Conservation (phyloP, 23 tunicate species). For the Diplosoma virens region DNA sequence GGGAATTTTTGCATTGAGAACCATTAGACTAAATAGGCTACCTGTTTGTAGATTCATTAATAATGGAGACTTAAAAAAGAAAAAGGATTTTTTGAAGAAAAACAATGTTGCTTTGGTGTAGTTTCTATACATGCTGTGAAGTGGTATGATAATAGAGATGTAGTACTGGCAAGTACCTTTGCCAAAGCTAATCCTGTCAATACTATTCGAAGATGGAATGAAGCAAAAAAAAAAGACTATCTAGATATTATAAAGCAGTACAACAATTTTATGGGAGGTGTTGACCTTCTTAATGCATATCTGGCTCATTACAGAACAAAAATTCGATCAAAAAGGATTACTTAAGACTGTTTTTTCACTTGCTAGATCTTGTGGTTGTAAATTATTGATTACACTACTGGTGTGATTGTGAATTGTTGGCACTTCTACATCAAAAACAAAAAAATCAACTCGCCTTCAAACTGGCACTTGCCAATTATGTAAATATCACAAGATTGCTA, state of each 20-base stretch:
- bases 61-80: not conserved
- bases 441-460: no score
- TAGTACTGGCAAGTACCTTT: not conserved
- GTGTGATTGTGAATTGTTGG: no score
- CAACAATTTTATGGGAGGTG: not conserved
- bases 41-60: not conserved
- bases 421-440: no score
- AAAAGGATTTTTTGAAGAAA: not conserved
- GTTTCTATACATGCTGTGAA: not conserved
- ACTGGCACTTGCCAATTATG: no score
- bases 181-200: not conserved
- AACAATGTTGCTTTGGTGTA: not conserved
- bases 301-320: not conserved
- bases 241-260: not conserved
- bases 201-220: not conserved
- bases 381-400: no score
- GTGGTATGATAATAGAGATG: not conserved
- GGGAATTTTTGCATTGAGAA: not conserved
- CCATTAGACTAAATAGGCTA: not conserved
- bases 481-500: no score
- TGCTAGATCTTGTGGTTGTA: no score
- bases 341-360: not conserved
- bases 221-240: not conserved
- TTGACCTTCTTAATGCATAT: not conserved
- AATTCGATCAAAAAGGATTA: not conserved